phyloP scores from a whole-genome alignment of 2,113 vertebrate genomes.

The Fulica atra region DNA sequence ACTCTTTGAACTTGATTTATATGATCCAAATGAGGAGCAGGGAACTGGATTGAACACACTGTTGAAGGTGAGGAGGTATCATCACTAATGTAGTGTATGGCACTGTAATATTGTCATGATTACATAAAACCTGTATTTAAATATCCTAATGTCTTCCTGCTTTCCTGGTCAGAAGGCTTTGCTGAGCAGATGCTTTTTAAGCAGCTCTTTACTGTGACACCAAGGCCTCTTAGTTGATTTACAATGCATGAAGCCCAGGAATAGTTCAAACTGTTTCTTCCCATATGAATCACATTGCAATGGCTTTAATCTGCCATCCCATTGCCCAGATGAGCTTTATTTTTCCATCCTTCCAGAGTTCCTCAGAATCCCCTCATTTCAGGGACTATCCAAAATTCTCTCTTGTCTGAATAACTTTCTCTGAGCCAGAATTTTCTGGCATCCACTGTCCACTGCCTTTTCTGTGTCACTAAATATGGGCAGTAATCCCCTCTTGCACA shows the following conservation, averaged over 20 bases:
- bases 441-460: background rate
- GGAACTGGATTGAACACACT: background rate
- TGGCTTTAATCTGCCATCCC: background rate
- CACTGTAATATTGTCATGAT: constrained; percentile 10
- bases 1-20: constrained; percentile 1
- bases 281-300: background rate
- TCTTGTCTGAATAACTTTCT: background rate
- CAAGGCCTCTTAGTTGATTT: background rate
- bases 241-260: constrained; percentile 10
- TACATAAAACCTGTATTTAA: background rate
- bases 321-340: background rate
- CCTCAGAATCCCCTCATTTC: background rate
- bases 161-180: background rate
- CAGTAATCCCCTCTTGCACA: background rate
- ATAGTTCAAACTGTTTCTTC: background rate
- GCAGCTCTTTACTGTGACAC: constrained; percentile 4
- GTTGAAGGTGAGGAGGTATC: background rate
- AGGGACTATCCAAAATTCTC: background rate
- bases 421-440: background rate
- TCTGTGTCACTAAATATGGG: background rate
- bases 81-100: background rate
- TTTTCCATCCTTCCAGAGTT: background rate
- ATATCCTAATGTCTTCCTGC: background rate
- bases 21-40: background rate
- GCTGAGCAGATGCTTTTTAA: constrained; percentile 42